Conservation (phyloP, 2,888 invertebrate species). For the Chrysodeixis includens region DNA sequence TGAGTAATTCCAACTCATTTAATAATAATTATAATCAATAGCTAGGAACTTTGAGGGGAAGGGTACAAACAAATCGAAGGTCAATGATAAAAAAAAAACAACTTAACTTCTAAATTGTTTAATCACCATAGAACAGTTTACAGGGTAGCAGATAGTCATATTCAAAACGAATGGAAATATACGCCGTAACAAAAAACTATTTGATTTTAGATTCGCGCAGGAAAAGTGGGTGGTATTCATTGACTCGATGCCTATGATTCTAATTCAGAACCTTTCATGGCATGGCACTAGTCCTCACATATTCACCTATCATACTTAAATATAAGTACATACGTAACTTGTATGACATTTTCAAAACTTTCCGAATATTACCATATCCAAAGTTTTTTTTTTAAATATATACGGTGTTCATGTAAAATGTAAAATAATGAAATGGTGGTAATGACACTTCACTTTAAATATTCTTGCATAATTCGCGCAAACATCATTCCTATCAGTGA, state of each 20-base stretch:
- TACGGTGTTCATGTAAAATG: slow-evolving; percentile 52
- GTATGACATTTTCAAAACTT: slow-evolving; percentile 67
- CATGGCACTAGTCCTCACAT: slow-evolving; percentile 89
- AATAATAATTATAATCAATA: too few relatives aligned
- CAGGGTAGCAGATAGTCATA: slow-evolving; percentile 76
- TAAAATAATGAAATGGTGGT: slow-evolving; percentile 62
- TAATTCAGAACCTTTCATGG: slow-evolving; percentile 89
- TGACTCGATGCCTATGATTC: slow-evolving; percentile 88
- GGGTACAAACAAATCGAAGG: background rate
- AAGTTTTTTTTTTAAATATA: slow-evolving; percentile 57
- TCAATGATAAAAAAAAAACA: slow-evolving; percentile 45
- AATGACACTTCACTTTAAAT: slow-evolving; percentile 76
- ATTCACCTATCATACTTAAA: slow-evolving; percentile 87
- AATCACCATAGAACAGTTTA: slow-evolving; percentile 86
- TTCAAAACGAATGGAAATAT: slow-evolving; percentile 76
- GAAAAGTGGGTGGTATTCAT: slow-evolving; percentile 89
- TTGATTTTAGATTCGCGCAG: slow-evolving; percentile 81
- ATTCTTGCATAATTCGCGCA: slow-evolving; percentile 88
- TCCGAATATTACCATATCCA: slow-evolving; percentile 65
- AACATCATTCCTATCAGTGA: slow-evolving; percentile 88
- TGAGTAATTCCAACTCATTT: too few relatives aligned
- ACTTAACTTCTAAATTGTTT: slow-evolving; percentile 80
- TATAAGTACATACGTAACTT: slow-evolving; percentile 72
- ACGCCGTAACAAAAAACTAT: slow-evolving; percentile 81
- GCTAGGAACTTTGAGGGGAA: background rate